These are phyloP conservation scores for Leptobrachium ailaonicum DNA, from an alignment of 2,113 vertebrate genomes.

Conservation along the genomic window DNA sequence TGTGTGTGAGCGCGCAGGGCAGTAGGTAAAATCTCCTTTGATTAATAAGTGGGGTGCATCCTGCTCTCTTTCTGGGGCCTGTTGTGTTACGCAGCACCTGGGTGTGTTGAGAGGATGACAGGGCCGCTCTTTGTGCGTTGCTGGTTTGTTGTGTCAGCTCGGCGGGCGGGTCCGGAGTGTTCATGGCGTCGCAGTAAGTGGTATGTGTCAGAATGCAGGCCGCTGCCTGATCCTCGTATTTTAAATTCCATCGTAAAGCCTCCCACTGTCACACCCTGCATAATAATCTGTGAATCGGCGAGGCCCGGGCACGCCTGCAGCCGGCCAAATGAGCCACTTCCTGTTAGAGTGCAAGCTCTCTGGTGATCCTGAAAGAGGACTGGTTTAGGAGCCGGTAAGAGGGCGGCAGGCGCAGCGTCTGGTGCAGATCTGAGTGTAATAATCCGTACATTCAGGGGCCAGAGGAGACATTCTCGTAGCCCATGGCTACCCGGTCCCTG, in stretches of 20 bases:
- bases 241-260: slow-evolving; percentile 17
- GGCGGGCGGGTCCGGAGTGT: neutral
- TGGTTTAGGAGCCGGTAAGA: too few species aligned
- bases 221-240: neutral
- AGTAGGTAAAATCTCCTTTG: neutral
- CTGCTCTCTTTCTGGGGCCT: neutral
- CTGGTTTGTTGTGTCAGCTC: neutral
- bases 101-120: neutral
- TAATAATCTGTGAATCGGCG: neutral
- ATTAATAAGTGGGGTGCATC: neutral
- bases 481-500: too few species aligned
- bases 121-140: neutral
- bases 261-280: neutral
- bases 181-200: neutral
- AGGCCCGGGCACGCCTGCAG: neutral
- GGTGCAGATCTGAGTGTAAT: too few species aligned
- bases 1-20: neutral
- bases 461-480: too few species aligned
- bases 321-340: neutral
- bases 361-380: too few species aligned
- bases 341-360: neutral
- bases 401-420: too few species aligned
- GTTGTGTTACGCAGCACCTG: neutral
- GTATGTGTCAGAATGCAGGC: slow-evolving; percentile 14
- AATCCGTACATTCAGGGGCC: too few species aligned